phyloP scores from a whole-genome alignment of 1,140 invertebrate species.

The Argopecten irradians region DNA sequence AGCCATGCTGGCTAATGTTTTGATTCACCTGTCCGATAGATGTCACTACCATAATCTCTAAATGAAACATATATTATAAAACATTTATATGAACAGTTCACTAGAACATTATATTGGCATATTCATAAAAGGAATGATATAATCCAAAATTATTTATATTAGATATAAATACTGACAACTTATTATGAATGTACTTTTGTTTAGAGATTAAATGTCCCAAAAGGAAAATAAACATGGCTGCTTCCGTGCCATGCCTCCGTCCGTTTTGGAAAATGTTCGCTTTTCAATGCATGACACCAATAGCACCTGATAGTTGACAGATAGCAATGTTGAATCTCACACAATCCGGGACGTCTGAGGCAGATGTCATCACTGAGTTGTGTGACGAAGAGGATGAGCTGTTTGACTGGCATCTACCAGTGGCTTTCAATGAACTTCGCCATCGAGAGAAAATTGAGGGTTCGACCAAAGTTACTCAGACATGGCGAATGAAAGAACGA shows the following conservation, averaged over 20 bases:
- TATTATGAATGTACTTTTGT: background rate
- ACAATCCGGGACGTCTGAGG: background rate
- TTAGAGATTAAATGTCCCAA: background rate
- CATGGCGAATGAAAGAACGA: constrained; percentile 94
- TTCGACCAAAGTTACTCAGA: constrained; percentile 84
- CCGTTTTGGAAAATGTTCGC: constrained; percentile 8
- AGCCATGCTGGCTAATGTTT: constrained; percentile 20
- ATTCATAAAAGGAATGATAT: background rate
- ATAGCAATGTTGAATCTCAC: constrained; percentile 3
- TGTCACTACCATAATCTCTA: background rate
- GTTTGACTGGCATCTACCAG: constrained; percentile 65
- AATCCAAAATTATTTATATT: background rate
- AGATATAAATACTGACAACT: background rate
- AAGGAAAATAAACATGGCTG: constrained; percentile 21
- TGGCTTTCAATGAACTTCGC: constrained; percentile 80
- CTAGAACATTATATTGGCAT: background rate
- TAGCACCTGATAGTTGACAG: constrained; percentile 1
- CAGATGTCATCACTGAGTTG: constrained; percentile 26
- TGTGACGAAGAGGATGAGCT: constrained; percentile 68
- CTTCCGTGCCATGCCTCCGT: constrained; percentile 11
- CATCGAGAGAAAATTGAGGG: constrained; percentile 88
- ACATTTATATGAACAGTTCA: background rate
- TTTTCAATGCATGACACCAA: constrained; percentile 6
- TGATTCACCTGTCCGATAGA: constrained; percentile 14
- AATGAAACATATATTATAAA: background rate